phyloP scores from a whole-genome alignment of 2,888 invertebrate genomes.

The Hipparchia semele region DNA sequence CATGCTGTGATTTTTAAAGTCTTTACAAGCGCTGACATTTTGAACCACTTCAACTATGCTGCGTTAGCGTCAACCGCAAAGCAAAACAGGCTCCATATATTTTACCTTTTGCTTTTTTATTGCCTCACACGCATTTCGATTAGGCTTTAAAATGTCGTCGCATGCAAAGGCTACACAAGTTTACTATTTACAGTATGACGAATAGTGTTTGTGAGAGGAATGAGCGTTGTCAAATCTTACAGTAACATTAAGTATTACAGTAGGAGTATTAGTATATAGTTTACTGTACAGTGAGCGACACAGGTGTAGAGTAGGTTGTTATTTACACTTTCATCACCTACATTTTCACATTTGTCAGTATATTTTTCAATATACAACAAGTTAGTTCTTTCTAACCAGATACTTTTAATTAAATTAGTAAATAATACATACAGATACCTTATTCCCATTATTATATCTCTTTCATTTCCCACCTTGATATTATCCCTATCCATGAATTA shows the following conservation, averaged over 20 bases:
- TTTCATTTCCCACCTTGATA: not conserved
- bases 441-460: not conserved
- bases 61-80: too few relatives aligned
- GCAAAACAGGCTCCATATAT: not conserved
- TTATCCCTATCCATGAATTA: too few relatives aligned
- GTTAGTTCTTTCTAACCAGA: slow-evolving; percentile 34
- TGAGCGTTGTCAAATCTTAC: slow-evolving; percentile 38
- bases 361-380: slow-evolving; percentile 35
- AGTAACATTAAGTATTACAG: slow-evolving; percentile 24
- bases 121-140: not conserved
- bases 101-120: not conserved
- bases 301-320: slow-evolving; percentile 75
- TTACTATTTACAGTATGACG: slow-evolving; percentile 38
- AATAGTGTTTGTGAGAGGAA: slow-evolving; percentile 37
- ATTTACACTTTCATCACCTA: slow-evolving; percentile 65
- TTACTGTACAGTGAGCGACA: slow-evolving; percentile 77
- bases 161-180: not conserved
- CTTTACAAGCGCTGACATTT: not conserved
- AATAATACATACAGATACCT: not conserved
- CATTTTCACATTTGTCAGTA: slow-evolving; percentile 49
- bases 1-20: slow-evolving; percentile 31
- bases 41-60: not conserved
- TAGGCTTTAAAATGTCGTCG: not conserved
- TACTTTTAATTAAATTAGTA: not conserved
- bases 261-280: slow-evolving; percentile 49